Base-by-base conservation (phyloP, 2,888 invertebrate species). In the Orthosia gracilis region DNA sequence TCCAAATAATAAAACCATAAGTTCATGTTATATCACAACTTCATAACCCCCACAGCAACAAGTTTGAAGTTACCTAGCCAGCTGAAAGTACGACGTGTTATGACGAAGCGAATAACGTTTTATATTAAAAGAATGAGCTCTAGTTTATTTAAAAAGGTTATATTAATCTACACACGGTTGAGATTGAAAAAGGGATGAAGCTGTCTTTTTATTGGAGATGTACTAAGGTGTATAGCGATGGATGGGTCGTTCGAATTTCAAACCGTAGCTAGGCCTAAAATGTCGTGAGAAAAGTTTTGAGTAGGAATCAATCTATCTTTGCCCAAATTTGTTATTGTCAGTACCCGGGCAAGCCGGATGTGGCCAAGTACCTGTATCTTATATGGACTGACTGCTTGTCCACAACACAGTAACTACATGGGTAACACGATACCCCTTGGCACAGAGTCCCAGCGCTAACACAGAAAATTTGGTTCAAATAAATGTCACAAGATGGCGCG, bases 81-180 rank as follows among this genome's bases (percentile, higher is more conserved):
- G 23, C 59, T n/a, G 11, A 82, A 82, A 69, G 50, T 55, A 66
- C 69, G 1, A 67, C 69, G 78, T 69, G 69, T 47, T 40, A 78
- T 80, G 80, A 80, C 83, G 73, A 63, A 59, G 83, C 80, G 21
- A 45, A 66, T 70, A 82, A 57, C 40, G 47, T 77, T 69, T 80
- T 40, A 65, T 80, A 65, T 69, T 65, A 83, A 64, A 80, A 82
- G 65, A 80, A 73, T 63, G 45, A 61, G 64, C 57, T 57, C 49
- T 45, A 21, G 55, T 49, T 55, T 72, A 78, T 77, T 70, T 59
- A 40, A 62, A 73, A 72, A 68, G 78, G 67, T 55, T 67, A 59
- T 71, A 52, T 49, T 73, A 64, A 64, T 76, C 49, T 63, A 13
- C 49, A 59, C 58, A 47, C 12, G 59, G 17, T 61, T 71, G 15